Conservation (phyloP, 2,888 invertebrate genomes). For the Eristalis intricaria region DNA sequence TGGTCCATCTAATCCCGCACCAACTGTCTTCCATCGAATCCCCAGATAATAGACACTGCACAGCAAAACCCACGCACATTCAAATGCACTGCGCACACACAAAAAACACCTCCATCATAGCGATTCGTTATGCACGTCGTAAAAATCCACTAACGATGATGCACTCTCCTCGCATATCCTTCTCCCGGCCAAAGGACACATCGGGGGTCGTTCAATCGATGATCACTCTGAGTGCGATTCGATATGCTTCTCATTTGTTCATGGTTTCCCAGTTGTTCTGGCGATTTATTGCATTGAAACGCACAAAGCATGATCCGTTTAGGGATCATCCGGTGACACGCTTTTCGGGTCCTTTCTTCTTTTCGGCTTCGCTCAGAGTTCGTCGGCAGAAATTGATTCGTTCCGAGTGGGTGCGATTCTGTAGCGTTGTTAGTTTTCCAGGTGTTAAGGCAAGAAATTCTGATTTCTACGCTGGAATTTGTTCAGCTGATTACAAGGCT, state of each 20-base stretch:
- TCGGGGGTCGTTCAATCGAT: conserved; percentile 49
- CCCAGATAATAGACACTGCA: background rate
- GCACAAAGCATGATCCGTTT: conserved; percentile 31
- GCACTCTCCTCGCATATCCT: conserved; percentile 1
- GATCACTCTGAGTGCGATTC: conserved; percentile 58
- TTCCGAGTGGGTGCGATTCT: conserved; percentile 67
- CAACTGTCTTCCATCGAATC: background rate
- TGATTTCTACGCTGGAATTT: conserved; percentile 71
- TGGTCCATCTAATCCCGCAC: background rate
- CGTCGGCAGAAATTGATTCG: conserved; percentile 65
- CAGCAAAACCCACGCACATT: background rate
- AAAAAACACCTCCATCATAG: conserved; percentile 56
- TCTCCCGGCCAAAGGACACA: conserved; percentile 28
- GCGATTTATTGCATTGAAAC: conserved; percentile 52
- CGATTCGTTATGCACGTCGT: conserved; percentile 61
- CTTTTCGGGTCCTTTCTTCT: conserved; percentile 42
- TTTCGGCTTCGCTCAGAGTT: background rate
- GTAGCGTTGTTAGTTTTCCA: conserved; percentile 70
- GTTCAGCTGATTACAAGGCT: conserved; percentile 46
- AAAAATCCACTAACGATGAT: conserved; percentile 66
- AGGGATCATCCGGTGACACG: conserved; percentile 66
- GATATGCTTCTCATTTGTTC: conserved; percentile 53
- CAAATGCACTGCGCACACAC: background rate
- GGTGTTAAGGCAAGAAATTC: conserved; percentile 74
- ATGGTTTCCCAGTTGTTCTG: conserved; percentile 50